Evolutionary conservation across 2,797 vertebrate species (phyloP).

Genomic region (Anabacerthia variegaticeps): DNA sequence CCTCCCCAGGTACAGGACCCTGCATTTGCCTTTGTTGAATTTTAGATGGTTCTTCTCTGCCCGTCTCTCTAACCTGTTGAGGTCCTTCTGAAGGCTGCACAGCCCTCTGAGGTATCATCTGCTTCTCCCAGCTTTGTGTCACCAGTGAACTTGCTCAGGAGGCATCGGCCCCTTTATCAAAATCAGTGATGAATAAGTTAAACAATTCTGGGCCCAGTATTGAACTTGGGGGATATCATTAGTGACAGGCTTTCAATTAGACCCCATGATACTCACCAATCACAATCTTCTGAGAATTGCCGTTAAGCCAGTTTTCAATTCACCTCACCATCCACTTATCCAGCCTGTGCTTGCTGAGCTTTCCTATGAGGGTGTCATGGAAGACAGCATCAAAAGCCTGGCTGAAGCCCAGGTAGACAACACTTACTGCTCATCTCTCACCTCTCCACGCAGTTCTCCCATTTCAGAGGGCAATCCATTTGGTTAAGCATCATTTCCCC

Average conservation of each 20-base stretch:
- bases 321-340: background rate
- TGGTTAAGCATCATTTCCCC: background rate
- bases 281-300: background rate
- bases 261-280: background rate
- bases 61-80: background rate
- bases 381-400: background rate
- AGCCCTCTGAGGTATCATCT: background rate
- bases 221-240: background rate
- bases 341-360: background rate
- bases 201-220: background rate
- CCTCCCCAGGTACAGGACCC: background rate
- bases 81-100: background rate
- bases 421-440: background rate
- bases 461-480: background rate
- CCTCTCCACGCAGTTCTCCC: background rate
- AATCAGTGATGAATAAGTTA: background rate
- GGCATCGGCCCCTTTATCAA: background rate
- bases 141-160: background rate
- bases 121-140: background rate
- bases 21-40: background rate
- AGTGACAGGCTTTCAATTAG: background rate
- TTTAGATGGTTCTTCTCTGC: background rate
- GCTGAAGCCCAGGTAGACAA: background rate
- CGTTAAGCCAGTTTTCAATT: background rate
- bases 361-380: background rate